Percentiles rank a stretch among this genome's conserved stretches.
phyloP scores from a whole-genome alignment of 2,113 vertebrate genomes.

The Galeopterus variegatus region DNA sequence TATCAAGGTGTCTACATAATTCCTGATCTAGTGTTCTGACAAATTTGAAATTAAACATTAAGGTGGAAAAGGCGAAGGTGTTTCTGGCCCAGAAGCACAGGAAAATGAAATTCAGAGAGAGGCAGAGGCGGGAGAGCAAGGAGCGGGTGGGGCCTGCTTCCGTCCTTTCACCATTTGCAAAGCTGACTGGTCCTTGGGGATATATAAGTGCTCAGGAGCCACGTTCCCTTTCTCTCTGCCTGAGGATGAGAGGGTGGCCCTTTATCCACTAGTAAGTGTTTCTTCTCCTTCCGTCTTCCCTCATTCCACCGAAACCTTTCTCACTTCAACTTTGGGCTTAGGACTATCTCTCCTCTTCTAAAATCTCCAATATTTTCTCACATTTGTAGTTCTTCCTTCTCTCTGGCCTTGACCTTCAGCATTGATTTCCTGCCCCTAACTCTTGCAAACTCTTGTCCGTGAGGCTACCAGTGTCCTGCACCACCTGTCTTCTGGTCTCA shows the following conservation, averaged over 20 bases:
- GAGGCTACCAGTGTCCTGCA: neutral
- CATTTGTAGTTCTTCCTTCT: too few relatives aligned
- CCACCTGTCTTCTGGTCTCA: too few relatives aligned
- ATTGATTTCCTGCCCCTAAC: neutral
- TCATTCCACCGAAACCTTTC: too few relatives aligned
- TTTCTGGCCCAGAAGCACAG: neutral
- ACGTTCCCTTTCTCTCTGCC: fast-evolving
- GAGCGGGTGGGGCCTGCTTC: neutral
- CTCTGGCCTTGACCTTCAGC: neutral
- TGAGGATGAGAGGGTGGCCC: neutral
- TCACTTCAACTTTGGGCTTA: neutral
- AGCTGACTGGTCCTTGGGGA: too few relatives aligned
- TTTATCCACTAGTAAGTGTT: neutral
- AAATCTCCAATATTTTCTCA: too few relatives aligned
- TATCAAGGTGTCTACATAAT: neutral
- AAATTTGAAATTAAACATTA: neutral
- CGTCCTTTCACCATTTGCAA: neutral
- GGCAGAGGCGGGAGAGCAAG: neutral
- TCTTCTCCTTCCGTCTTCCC: neutral
- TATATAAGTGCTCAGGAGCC: neutral
- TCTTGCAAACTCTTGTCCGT: neutral
- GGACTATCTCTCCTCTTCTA: too few relatives aligned
- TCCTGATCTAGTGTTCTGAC: neutral
- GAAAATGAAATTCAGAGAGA: neutral
- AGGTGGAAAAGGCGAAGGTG: neutral